Evolutionary conservation across 2,797 vertebrate species (phyloP).

Genomic region (Pseudocheirus occidentalis): DNA sequence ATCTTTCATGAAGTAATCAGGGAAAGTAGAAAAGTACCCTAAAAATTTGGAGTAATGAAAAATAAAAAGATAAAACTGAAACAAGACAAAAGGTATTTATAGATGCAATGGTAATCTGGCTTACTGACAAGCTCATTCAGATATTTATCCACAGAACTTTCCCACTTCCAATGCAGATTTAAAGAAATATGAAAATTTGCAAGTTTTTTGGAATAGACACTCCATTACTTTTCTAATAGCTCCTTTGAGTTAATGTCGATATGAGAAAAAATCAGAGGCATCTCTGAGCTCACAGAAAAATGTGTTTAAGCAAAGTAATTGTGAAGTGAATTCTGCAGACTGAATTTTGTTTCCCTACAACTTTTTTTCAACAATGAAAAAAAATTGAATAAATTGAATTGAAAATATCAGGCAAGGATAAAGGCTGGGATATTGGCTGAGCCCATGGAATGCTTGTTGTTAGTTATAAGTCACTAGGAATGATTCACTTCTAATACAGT

Average conservation of each 20-base stretch:
- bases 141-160: background rate
- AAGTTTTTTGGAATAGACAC: background rate
- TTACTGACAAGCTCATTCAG: too few relatives aligned
- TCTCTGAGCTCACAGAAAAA: background rate
- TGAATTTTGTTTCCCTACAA: conserved; percentile 10
- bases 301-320: background rate
- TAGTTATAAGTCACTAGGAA: background rate
- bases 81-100: background rate
- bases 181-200: background rate
- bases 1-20: background rate
- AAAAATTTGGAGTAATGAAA: background rate
- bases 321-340: conserved; percentile 26
- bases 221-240: background rate
- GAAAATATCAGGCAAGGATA: background rate
- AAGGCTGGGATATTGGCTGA: background rate
- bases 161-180: background rate
- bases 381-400: background rate
- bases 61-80: background rate
- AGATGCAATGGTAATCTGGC: background rate
- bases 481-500: background rate
- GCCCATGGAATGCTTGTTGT: background rate
- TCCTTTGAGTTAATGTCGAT: background rate
- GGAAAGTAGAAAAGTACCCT: background rate
- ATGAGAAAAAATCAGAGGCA: background rate
- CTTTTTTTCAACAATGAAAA: too few relatives aligned